phyloP scores from a whole-genome alignment of 1,140 invertebrate genomes.

The Heliconius hewitsoni region DNA sequence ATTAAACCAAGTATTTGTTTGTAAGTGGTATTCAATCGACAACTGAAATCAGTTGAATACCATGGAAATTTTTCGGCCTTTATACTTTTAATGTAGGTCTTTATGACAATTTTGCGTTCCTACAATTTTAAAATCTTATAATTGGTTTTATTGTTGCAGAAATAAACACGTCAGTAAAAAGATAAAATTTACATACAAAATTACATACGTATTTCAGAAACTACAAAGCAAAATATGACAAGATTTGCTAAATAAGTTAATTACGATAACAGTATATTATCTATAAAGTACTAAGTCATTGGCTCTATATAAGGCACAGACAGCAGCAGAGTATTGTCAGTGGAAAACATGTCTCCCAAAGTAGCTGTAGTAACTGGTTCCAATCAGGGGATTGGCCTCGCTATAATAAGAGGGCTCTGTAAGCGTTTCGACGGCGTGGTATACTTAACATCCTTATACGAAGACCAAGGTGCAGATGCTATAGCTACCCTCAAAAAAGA shows the following conservation, averaged over 20 bases:
- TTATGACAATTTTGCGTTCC: no score
- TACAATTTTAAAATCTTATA: no score
- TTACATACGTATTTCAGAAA: not conserved
- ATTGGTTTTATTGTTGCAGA: no score
- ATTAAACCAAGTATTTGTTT: no score
- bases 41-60: no score
- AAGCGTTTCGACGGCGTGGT: constrained; percentile 84
- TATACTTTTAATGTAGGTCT: no score
- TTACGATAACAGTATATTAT: not conserved
- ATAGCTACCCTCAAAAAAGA: constrained; percentile 81
- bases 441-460: constrained; percentile 84
- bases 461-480: constrained; percentile 81
- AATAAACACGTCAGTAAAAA: no score
- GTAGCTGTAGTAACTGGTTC: constrained; percentile 85
- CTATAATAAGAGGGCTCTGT: constrained; percentile 85
- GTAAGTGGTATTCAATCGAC: no score
- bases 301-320: not conserved
- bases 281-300: not conserved
- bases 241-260: not conserved
- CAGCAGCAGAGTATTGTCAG: not conserved
- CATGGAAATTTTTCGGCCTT: no score
- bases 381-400: constrained; percentile 90
- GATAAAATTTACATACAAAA: no score
- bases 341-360: constrained; percentile 43
- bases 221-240: not conserved